A percentile compares a stretch with the other conserved stretches of the same genome.
phyloP scores from a whole-genome alignment of 2,797 vertebrate genomes.

The Sorex maritimensis region DNA sequence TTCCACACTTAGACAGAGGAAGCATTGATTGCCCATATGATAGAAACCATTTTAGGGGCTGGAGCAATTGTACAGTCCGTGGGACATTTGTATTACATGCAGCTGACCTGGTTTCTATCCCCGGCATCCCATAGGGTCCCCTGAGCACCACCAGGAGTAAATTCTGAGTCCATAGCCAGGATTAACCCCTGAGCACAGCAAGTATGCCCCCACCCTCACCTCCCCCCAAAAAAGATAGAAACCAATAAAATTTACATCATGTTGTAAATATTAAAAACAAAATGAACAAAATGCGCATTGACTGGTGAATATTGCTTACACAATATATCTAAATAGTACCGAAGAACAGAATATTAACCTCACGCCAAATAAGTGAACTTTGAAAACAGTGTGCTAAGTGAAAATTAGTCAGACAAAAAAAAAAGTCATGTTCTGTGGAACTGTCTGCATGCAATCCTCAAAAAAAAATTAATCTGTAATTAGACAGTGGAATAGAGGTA shows the following conservation, averaged over 20 bases:
- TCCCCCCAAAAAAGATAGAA: too few species aligned
- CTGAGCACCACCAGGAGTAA: too few species aligned
- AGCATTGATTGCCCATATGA: not conserved
- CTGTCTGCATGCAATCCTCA: not conserved
- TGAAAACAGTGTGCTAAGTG: not conserved
- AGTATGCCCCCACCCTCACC: too few species aligned
- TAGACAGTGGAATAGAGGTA: not conserved
- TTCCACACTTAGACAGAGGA: not conserved
- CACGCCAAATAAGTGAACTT: not conserved
- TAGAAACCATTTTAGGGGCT: constrained; percentile 3
- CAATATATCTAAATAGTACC: not conserved
- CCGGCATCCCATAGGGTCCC: too few species aligned
- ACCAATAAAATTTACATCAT: too few species aligned
- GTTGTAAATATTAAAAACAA: too few species aligned
- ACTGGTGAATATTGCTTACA: not conserved
- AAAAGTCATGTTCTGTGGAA: not conserved
- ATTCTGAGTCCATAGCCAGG: too few species aligned
- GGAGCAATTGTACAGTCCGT: not conserved
- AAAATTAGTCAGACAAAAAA: not conserved
- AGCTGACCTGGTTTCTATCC: too few species aligned
- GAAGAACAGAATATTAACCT: not conserved
- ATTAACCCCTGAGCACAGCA: too few species aligned
- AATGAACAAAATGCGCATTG: not conserved
- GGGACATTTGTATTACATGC: too few species aligned
- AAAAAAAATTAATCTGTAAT: not conserved